Evolutionary conservation across 2,113 vertebrate genomes (phyloP).

Genomic region (Gnathonemus longibarbis): DNA sequence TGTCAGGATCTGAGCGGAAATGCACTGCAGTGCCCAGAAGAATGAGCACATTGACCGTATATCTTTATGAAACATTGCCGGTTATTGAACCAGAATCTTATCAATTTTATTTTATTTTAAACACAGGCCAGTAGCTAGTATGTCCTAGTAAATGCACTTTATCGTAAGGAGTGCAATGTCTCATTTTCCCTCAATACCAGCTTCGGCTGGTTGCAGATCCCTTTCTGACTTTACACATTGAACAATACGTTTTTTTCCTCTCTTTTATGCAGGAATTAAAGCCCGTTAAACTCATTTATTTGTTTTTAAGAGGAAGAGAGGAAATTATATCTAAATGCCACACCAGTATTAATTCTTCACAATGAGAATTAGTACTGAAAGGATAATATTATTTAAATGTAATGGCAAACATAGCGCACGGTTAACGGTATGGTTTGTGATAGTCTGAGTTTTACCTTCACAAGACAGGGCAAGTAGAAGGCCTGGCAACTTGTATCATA

Average conservation of each 20-base stretch:
- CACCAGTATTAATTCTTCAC: constrained; percentile 43
- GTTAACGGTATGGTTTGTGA: constrained; percentile 42
- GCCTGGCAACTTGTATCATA: not conserved
- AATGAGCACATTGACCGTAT: not conserved
- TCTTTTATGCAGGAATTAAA: not conserved
- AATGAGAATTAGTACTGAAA: constrained; percentile 43
- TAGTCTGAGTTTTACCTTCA: constrained; percentile 10
- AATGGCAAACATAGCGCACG: constrained; percentile 38
- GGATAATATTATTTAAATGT: constrained; percentile 43
- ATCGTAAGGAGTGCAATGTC: constrained; percentile 31
- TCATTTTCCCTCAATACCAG: not conserved
- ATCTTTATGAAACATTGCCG: not conserved
- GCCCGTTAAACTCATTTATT: not conserved
- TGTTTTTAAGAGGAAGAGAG: constrained; percentile 27
- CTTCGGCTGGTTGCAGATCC: constrained; percentile 39
- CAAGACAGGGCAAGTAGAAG: not conserved
- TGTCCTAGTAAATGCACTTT: constrained; percentile 34
- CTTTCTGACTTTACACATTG: constrained; percentile 29
- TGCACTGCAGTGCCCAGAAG: too few species aligned
- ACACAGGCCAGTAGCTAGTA: not conserved
- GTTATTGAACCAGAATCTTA: not conserved
- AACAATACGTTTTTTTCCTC: not conserved
- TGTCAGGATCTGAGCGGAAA: not conserved
- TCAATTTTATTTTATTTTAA: not conserved
- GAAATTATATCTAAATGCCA: constrained; percentile 42